A percentile compares a stretch with the other conserved stretches of the same genome.
Conservation (phyloP, 2,888 invertebrate species). For the Uloborus plumipes region DNA sequence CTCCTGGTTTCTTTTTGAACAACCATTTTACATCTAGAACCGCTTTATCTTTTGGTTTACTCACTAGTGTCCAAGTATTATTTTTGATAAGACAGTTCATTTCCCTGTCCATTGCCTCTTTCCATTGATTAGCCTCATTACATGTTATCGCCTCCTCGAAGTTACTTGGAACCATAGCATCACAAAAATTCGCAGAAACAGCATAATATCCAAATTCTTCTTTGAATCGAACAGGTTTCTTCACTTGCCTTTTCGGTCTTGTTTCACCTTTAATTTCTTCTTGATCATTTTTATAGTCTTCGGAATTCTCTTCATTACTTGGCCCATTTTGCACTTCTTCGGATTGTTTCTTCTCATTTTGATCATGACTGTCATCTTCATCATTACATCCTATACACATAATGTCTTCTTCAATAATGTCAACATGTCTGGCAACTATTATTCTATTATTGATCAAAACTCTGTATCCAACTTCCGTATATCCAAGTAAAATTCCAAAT, state of each 20-base stretch:
- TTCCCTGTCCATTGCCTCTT: neutral
- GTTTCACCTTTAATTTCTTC: neutral
- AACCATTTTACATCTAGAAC: too few species aligned
- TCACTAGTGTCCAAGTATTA: too few species aligned
- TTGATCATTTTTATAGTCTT: neutral
- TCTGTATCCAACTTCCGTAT: conserved; percentile 3
- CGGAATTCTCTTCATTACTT: neutral
- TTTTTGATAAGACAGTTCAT: too few species aligned
- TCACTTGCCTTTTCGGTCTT: conserved; percentile 2
- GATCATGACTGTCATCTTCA: neutral
- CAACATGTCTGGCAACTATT: conserved; percentile 1
- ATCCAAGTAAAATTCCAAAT: conserved; percentile 6
- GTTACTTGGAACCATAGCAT: neutral
- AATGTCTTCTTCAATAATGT: conserved; percentile 1
- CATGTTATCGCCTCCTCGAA: conserved; percentile 2
- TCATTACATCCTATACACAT: neutral
- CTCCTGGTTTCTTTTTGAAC: too few species aligned
- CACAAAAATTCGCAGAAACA: neutral
- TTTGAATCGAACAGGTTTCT: neutral
- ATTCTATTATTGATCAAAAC: conserved; percentile 4
- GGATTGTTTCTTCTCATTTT: neutral
- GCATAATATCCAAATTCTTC: conserved; percentile 3
- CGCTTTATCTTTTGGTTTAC: too few species aligned
- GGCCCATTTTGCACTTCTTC: neutral
- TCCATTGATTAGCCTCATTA: neutral